phyloP scores from a whole-genome alignment of 2,113 vertebrate genomes.

The Deroptyus accipitrinus region DNA sequence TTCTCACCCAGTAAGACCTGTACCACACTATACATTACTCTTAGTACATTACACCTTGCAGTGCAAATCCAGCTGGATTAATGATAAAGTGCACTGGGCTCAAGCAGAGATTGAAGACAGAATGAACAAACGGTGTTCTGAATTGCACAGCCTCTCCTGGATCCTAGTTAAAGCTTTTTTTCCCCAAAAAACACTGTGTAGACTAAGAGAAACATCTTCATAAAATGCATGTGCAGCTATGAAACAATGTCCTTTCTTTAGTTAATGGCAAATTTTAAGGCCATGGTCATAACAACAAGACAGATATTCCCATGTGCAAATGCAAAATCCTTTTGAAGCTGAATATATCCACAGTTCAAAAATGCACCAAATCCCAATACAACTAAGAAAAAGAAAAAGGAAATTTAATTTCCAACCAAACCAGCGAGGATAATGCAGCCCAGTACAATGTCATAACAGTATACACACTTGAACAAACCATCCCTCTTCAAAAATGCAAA shows the following conservation, averaged over 20 bases:
- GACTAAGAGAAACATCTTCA: not conserved
- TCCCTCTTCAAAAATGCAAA: not conserved
- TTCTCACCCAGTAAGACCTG: not conserved
- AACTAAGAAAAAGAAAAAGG: not conserved
- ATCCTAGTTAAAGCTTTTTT: not conserved
- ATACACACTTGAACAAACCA: not conserved
- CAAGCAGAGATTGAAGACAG: not conserved
- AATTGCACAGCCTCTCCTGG: not conserved
- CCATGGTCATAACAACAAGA: not conserved
- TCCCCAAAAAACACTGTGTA: not conserved
- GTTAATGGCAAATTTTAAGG: not conserved
- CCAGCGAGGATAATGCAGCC: not conserved
- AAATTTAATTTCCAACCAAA: not conserved
- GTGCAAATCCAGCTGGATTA: conserved; percentile 23
- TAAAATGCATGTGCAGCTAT: not conserved
- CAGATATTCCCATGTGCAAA: not conserved
- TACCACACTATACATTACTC: not conserved
- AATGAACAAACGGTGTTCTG: not conserved
- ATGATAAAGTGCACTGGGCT: not conserved
- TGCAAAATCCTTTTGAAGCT: not conserved
- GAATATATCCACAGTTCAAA: not conserved
- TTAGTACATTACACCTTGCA: not conserved
- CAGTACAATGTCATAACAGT: not conserved
- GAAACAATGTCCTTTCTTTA: not conserved
- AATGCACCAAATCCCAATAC: not conserved